A percentile compares a stretch with the other conserved stretches of the same genome.
phyloP scores from a whole-genome alignment of 2,797 vertebrate genomes.

The Cygnus olor region DNA sequence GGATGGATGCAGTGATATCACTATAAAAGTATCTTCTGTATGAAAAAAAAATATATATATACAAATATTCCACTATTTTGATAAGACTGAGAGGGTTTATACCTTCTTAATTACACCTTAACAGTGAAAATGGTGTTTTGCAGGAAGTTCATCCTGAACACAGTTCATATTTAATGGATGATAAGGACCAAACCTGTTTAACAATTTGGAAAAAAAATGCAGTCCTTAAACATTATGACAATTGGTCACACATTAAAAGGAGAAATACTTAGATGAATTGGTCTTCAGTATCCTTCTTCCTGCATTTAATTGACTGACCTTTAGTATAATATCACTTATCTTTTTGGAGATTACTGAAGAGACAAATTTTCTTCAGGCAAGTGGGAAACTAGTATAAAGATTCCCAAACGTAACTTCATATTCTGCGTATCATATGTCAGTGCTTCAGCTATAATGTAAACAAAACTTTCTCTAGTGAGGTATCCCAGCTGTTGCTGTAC shows the following conservation, averaged over 20 bases:
- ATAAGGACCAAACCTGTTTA: neutral
- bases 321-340: neutral
- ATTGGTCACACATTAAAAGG: neutral
- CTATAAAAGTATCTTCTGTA: neutral
- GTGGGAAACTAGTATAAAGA: neutral
- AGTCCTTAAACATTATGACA: fast-evolving
- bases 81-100: neutral
- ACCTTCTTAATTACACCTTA: neutral
- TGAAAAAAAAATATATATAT: neutral
- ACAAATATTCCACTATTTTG: neutral
- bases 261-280: neutral
- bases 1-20: neutral
- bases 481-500: neutral
- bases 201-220: neutral
- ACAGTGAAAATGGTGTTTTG: neutral
- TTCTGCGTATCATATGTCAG: fast-evolving
- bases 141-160: neutral
- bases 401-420: neutral
- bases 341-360: neutral
- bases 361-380: neutral
- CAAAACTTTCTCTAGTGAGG: neutral
- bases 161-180: neutral
- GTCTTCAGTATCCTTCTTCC: neutral
- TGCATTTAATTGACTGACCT: neutral
- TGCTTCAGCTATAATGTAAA: neutral